A percentile compares a stretch with the other conserved stretches of the same genome.
phyloP scores from a whole-genome alignment of 2,888 invertebrate genomes.

The Hirtodrosophila duncani region DNA sequence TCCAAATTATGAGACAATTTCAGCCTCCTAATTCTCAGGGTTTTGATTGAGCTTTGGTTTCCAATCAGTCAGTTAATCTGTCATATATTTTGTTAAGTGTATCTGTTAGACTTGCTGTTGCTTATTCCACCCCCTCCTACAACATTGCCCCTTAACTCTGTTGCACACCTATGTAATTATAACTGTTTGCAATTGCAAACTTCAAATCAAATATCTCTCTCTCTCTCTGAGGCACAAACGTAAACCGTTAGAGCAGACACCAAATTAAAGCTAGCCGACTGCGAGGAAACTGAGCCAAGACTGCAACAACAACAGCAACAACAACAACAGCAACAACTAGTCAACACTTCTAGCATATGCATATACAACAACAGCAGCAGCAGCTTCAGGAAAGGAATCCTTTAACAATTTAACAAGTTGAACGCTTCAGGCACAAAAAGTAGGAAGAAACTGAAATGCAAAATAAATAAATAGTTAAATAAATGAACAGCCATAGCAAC shows the following conservation, averaged over 20 bases:
- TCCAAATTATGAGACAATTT: no score
- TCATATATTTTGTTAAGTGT: no score
- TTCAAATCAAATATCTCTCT: slow-evolving; percentile 24
- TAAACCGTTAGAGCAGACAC: slow-evolving; percentile 33
- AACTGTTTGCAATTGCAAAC: slow-evolving; percentile 49
- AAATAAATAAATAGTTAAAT: slow-evolving; percentile 47
- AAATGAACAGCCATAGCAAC: slow-evolving; percentile 6
- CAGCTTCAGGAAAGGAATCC: slow-evolving; percentile 25
- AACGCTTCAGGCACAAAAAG: slow-evolving; percentile 13
- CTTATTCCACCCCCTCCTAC: no score
- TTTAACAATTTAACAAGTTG: slow-evolving; percentile 33
- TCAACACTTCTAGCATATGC: no score
- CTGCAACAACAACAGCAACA: slow-evolving; percentile 1
- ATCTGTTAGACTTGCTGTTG: no score
- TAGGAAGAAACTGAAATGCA: slow-evolving; percentile 25
- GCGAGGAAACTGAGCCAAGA: slow-evolving; percentile 2
- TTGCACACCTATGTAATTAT: slow-evolving; percentile 33
- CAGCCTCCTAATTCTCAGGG: no score
- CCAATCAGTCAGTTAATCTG: no score
- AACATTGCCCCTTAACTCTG: background rate
- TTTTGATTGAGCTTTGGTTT: no score
- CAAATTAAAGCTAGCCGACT: slow-evolving; percentile 33
- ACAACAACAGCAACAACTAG: slow-evolving; percentile 13
- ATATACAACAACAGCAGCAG: slow-evolving; percentile 10
- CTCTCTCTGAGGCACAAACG: slow-evolving; percentile 16